Conservation (phyloP, 2,888 invertebrate species). For the Acanthosepion lycidas region DNA sequence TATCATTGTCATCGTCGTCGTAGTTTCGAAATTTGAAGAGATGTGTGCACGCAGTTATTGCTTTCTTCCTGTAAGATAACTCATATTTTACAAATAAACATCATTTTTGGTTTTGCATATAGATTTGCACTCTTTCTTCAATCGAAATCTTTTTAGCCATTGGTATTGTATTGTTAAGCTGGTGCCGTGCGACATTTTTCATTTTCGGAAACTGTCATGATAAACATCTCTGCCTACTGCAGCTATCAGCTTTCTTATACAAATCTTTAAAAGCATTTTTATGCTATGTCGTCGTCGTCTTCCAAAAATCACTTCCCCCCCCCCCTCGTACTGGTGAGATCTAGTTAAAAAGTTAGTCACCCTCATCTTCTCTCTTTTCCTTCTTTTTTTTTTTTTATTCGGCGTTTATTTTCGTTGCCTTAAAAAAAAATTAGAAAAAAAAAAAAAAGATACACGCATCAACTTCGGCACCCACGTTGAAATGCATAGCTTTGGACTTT, state of each 20-base stretch:
- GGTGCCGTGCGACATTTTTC: background rate
- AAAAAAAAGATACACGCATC: background rate
- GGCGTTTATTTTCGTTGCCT: background rate
- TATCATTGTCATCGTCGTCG: background rate
- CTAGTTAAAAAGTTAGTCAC: background rate
- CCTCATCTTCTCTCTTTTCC: background rate
- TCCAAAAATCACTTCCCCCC: no score
- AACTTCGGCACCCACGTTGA: background rate
- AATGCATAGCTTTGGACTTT: background rate
- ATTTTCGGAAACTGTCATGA: background rate
- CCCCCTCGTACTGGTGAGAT: background rate
- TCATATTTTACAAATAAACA: background rate
- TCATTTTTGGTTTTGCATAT: background rate
- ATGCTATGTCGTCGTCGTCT: no score
- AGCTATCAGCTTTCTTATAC: background rate
- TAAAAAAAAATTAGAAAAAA: background rate
- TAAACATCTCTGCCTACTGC: background rate
- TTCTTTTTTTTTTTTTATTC: background rate
- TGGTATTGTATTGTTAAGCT: background rate
- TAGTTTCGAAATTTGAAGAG: conserved; percentile 9
- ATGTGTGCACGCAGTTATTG: background rate
- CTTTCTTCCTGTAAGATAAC: background rate
- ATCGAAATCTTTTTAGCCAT: background rate
- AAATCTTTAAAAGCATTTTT: no score
- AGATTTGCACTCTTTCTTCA: background rate